These are phyloP conservation scores for Epinotia demarniana DNA, from an alignment of 2,888 invertebrate genomes.

Conservation along the genomic window DNA sequence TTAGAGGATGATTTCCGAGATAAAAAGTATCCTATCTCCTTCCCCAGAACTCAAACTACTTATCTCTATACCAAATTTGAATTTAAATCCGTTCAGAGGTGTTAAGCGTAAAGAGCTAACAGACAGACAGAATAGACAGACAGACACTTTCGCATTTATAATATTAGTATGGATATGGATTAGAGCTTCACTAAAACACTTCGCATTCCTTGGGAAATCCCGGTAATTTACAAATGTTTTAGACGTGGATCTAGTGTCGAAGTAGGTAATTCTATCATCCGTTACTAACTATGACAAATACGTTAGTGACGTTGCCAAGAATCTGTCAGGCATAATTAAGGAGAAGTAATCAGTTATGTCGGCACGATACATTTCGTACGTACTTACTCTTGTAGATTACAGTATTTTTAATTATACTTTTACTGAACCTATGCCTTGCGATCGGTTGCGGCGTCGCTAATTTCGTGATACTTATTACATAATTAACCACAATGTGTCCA, in stretches of 20 bases:
- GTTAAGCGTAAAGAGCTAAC: too few species aligned
- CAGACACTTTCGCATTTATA: too few species aligned
- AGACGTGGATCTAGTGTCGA: conserved; percentile 19
- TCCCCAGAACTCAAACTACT: too few species aligned
- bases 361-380: conserved; percentile 6
- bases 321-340: conserved; percentile 36
- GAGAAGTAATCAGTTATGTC: conserved; percentile 18
- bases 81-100: too few species aligned
- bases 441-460: not conserved
- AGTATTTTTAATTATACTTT: not conserved
- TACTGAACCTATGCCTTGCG: not conserved
- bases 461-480: not conserved
- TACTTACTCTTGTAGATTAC: not conserved
- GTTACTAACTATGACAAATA: conserved; percentile 37
- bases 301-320: conserved; percentile 26
- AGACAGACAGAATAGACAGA: too few species aligned
- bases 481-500: not conserved
- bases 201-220: not conserved
- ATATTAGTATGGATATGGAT: not conserved
- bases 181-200: not conserved
- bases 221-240: not conserved
- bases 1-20: too few species aligned
- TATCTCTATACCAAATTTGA: too few species aligned
- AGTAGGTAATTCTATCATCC: conserved; percentile 22
- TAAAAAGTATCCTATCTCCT: too few species aligned